Percentiles rank a stretch among this genome's conserved stretches.
These are phyloP conservation scores for Periophthalmus modestus DNA, from an alignment of 2,113 vertebrate genomes.

Conservation along the genomic window DNA sequence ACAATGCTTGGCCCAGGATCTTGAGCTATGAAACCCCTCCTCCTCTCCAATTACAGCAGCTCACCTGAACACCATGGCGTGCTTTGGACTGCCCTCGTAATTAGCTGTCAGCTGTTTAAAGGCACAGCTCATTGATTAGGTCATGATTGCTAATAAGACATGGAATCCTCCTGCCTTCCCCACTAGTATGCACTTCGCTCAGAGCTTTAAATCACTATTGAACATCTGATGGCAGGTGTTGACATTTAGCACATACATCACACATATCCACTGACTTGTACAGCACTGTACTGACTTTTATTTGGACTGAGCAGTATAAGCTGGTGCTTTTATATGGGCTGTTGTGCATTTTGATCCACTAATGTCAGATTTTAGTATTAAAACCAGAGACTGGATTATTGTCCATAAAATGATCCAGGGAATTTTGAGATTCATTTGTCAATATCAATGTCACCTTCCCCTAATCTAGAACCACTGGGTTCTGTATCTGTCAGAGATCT, in stretches of 20 bases:
- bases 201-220: slow-evolving; percentile 39
- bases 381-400: background rate
- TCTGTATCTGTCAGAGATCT: background rate
- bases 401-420: too few relatives aligned
- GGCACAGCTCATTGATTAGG: slow-evolving; percentile 77
- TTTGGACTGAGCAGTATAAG: background rate
- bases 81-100: slow-evolving; percentile 62
- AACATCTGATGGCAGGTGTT: background rate
- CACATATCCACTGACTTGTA: background rate
- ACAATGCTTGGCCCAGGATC: slow-evolving; percentile 69
- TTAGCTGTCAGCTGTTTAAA: slow-evolving; percentile 79
- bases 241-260: background rate
- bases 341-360: background rate
- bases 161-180: slow-evolving; percentile 60
- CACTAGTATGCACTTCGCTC: slow-evolving; percentile 53
- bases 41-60: slow-evolving; percentile 73
- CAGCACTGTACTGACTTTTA: background rate
- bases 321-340: background rate
- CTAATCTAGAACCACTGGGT: too few relatives aligned
- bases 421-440: too few relatives aligned
- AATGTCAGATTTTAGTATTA: background rate
- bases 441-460: too few relatives aligned
- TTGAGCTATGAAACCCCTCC: slow-evolving; percentile 37
- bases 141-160: slow-evolving; percentile 73
- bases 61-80: slow-evolving; percentile 69